Evolutionary conservation across 2,888 invertebrate species (phyloP), one percentile per base, ranked within the genome.

Genomic region (Cephus rjabovi): DNA sequence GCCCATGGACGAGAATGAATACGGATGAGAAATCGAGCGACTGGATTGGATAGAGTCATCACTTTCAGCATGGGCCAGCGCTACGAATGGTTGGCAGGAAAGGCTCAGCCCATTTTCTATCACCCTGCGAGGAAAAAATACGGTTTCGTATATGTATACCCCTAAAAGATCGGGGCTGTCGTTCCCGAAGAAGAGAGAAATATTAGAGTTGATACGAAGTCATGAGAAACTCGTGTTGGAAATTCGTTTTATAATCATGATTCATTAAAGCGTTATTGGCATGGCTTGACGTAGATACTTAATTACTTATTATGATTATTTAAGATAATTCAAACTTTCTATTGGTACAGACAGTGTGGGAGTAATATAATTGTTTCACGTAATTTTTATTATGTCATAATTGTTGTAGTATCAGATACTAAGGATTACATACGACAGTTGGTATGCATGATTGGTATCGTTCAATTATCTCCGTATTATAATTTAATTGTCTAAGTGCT

Each of bases 31-130:
- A 91, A 89, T 90, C 87, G 87, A 86, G 86, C 83, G 81, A 85
- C 85, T 85, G 86, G 89, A 91, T 91, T 91, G 91, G 91, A 91
- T 91, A 90, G 88, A 91, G 91, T 88, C 91, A 88, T 89, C 89
- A 89, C 84, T 79, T 80, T 73, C 79, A 81, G 75, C 77, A 79
- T 76, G 76, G 75, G 56, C 73, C 23, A 56, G 75, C 71, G 33
- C 34, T 75, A 35, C 34, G 78, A 73, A 78, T 75, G 78, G 78
- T 75, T 73, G 78, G 37, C 35, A 73, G 71, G n/a, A 78, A 40
- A 35, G 75, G 69, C 75, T 75, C 75, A 3, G 71, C 71, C 71
- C 71, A 71, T 71, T 71, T 71, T 31, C 33, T 71, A 56, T 56
- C 56, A 56, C 56, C 56, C 56, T 56, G 9, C 56, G 23, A 56